A percentile compares a stretch with the other conserved stretches of the same genome.
Evolutionary conservation across 2,113 vertebrate genomes (phyloP).

Genomic region (Protobothrops flavoviridis): DNA sequence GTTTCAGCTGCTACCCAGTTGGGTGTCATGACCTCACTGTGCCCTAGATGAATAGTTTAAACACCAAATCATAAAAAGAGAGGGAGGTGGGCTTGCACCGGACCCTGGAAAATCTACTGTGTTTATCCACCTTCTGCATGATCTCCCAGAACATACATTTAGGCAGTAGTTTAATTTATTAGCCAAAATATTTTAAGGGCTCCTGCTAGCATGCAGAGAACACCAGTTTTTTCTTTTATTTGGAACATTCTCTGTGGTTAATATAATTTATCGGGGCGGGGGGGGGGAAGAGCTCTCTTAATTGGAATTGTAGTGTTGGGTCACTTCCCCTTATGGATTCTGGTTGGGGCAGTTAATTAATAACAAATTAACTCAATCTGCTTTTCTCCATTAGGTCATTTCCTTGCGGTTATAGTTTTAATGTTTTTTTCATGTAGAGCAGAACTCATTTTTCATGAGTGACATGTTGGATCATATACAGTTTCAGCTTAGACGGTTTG

Average conservation of each 20-base stretch:
- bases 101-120: conserved; percentile 49
- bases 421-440: conserved; percentile 54
- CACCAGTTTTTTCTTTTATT: conserved; percentile 42
- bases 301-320: conserved; percentile 36
- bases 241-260: conserved; percentile 23
- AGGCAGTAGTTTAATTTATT: conserved; percentile 62
- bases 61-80: conserved; percentile 33
- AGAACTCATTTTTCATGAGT: conserved; percentile 52
- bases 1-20: not conserved
- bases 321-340: conserved; percentile 39
- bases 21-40: not conserved
- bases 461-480: conserved; percentile 33
- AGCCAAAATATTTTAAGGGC: conserved; percentile 35
- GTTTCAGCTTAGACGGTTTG: conserved; percentile 18
- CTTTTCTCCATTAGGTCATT: conserved; percentile 57
- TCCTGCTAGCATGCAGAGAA: conserved; percentile 42
- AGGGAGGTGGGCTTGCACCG: not conserved
- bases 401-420: conserved; percentile 57
- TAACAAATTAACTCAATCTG: conserved; percentile 59
- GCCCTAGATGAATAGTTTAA: conserved; percentile 37
- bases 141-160: conserved; percentile 48
- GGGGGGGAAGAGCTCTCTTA: conserved; percentile 38
- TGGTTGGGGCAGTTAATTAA: conserved; percentile 57
- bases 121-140: conserved; percentile 48
- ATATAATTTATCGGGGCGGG: conserved; percentile 35